These are phyloP conservation scores for Centruroides sculpturatus DNA, from an alignment of 1,140 invertebrate species.

Conservation along the genomic window DNA sequence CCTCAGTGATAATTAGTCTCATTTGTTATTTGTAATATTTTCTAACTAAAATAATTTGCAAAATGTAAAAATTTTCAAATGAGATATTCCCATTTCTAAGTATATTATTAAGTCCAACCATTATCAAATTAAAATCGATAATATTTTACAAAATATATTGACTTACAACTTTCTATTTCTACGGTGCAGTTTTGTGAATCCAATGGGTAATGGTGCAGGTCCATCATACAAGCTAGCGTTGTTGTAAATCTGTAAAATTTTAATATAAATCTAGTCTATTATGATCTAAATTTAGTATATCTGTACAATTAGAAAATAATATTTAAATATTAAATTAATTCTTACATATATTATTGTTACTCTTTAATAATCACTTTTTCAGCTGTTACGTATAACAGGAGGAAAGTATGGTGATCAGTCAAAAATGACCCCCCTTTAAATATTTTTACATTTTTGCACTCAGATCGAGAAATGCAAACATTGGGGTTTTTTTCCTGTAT, in stretches of 20 bases:
- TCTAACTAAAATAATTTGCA: neutral
- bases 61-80: slow-evolving; percentile 17
- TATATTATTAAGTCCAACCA: too few relatives aligned
- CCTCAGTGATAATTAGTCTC: neutral
- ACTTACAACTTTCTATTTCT: slow-evolving; percentile 97
- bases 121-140: too few relatives aligned
- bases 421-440: too few relatives aligned
- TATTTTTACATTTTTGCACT: too few relatives aligned
- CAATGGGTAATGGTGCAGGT: slow-evolving; percentile 95
- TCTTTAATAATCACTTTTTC: too few relatives aligned
- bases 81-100: neutral
- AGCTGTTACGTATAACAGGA: too few relatives aligned
- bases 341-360: too few relatives aligned
- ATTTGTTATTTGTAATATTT: neutral
- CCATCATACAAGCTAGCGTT: slow-evolving; percentile 97
- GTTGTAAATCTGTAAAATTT: slow-evolving; percentile 59
- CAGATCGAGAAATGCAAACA: too few relatives aligned
- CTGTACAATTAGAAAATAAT: too few relatives aligned
- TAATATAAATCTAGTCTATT: neutral
- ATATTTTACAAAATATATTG: neutral
- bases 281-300: neutral
- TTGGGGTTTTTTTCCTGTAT: too few relatives aligned
- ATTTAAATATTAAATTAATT: too few relatives aligned
- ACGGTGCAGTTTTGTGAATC: slow-evolving; percentile 97
- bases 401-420: too few relatives aligned